These are phyloP conservation scores for Mormyrus hasselquistii DNA, from an alignment of 2,797 vertebrate genomes.

Conservation along the genomic window DNA sequence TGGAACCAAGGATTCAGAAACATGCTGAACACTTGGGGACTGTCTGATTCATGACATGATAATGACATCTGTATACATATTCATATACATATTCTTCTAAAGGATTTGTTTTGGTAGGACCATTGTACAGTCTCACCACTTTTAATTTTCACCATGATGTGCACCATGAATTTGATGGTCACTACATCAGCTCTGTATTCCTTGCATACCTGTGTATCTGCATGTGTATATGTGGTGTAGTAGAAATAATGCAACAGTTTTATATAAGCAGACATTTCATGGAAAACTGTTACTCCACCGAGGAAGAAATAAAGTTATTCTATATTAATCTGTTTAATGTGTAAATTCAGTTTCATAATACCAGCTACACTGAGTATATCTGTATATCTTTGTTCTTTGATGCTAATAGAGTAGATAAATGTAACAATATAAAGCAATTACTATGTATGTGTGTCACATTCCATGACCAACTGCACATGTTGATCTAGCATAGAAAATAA, in stretches of 20 bases:
- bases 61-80: background rate
- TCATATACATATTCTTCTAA: background rate
- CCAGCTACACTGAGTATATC: background rate
- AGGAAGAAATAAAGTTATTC: slow-evolving; percentile 19
- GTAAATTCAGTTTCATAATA: background rate
- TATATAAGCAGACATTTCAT: slow-evolving; percentile 16
- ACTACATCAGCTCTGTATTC: background rate
- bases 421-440: background rate
- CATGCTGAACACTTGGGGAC: background rate
- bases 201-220: slow-evolving; percentile 23
- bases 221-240: slow-evolving; percentile 24
- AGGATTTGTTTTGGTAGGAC: background rate
- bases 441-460: background rate
- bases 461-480: background rate
- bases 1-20: background rate
- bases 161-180: background rate
- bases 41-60: background rate
- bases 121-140: background rate
- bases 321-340: background rate
- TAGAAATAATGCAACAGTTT: slow-evolving; percentile 18
- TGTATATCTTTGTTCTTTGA: background rate
- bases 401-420: background rate
- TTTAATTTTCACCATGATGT: background rate
- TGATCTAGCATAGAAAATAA: background rate
- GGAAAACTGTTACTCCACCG: slow-evolving; percentile 18